Evolutionary conservation across 2,113 vertebrate genomes (phyloP), one percentile per base, ranked within the genome.

Genomic region (Rhinichthys klamathensis): DNA sequence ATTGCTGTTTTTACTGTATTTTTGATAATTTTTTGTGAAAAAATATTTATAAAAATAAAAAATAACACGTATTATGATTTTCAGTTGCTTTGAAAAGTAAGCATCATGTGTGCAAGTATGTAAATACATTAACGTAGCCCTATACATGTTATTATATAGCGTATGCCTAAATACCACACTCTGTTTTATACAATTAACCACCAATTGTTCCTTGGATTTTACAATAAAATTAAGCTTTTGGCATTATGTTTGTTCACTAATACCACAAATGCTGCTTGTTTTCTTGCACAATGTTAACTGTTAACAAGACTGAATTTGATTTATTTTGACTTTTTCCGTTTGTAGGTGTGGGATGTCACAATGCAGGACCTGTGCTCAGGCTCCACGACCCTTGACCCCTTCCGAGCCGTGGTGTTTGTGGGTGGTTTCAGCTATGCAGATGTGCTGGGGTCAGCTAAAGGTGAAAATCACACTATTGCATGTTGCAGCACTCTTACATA

Each of bases 391-490:
- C 93, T 98, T 81, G 94, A 97, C n/a, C 90, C 88, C 0, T 98
- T 98, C 87, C 93, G 93, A 0, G 95, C 96, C 0, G 91, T 98
- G 8, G 96, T 97, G 63, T 98, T 98, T 18, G 97, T 98, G 0
- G 97, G 97, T 0, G 97, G 97, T 23, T 98, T 98, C 90, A 98
- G 97, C 92, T 98, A 97, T 0, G 97, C 95, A 0, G 97, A 98
- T 0, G 97, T 97, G 7, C 91, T 98, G 35, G 97, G 97, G 21
- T 98, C 97, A 27, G 97, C 97, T 61, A 98, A 97, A 95, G 97
- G 97, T 95, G 69, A 63, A 69, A 38, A 30, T 18, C 56, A 61
- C 10, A 84, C 15, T 21, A 41, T 69, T 25, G 27, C 3, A 27
- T 70, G 32, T 25, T 70, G 46, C 49, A 72, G 44, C 61, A 80